Conservation (phyloP, 2,113 vertebrate species). For the Neoarius graeffei region DNA sequence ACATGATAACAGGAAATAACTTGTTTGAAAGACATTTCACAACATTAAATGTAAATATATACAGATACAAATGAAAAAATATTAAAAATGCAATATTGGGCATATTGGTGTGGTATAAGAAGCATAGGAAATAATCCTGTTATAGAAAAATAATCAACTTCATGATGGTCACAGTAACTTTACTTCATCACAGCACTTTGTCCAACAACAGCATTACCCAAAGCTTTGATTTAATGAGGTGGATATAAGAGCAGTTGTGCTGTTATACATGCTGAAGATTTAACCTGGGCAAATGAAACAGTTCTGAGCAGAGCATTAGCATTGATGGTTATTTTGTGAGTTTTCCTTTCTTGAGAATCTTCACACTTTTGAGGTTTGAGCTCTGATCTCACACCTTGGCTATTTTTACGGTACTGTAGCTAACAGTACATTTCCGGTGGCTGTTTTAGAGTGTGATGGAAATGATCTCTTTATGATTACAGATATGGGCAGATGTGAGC, state of each 20-base stretch:
- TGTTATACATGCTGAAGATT: not conserved
- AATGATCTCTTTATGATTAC: conserved; percentile 6
- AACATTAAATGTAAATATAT: not conserved
- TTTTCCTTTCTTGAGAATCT: not conserved
- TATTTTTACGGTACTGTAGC: not conserved
- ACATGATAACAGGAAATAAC: not conserved
- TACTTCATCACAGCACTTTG: not conserved
- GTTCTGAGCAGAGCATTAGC: not conserved
- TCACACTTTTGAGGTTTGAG: not conserved
- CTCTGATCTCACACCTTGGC: not conserved
- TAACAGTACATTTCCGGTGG: not conserved
- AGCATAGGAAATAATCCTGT: not conserved
- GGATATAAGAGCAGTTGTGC: not conserved
- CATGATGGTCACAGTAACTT: not conserved
- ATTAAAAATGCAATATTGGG: not conserved
- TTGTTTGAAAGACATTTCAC: not conserved
- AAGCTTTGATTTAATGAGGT: not conserved
- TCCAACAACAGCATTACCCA: not conserved
- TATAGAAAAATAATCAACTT: not conserved
- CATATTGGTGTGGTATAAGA: not conserved
- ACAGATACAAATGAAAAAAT: not conserved
- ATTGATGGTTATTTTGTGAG: not conserved
- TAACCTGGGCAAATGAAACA: not conserved
- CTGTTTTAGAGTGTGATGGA: not conserved
- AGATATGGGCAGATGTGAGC: conserved; percentile 84